Base-by-base conservation (phyloP, 2,888 invertebrate genomes). In the Ophion obscuratus region DNA sequence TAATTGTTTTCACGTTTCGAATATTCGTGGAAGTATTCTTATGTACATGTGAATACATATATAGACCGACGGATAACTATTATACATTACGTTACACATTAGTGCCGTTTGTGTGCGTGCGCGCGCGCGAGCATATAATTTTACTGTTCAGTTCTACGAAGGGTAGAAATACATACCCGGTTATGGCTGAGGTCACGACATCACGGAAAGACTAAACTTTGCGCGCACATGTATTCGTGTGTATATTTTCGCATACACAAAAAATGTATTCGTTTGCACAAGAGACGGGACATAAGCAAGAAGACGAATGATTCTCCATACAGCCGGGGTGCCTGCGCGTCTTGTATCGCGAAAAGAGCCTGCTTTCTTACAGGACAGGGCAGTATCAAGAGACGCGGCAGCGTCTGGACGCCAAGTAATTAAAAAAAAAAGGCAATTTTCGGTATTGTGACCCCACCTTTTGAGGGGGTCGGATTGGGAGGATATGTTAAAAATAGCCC, bases 161-260 rank as follows among this genome's bases (percentile, higher is more conserved):
- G 67, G 57, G 66, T 31, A 66, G 59, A 67, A 57, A 73, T 53
- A 61, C 78, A 66, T 36, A 4, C 44, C 9, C 17, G 40, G 47
- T 14, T 66, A 59, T 66, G 40, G 31, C 36, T 73, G 83, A 77
- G 83, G 79, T 83, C 83, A 79, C 74, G 53, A 36, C 66, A 75
- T 74, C 74, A 64, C 74, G 79, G 62, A 57, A 70, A 31, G 40
- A 53, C 36, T 73, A 71, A 79, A 83, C 79, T 79, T 79, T 78
- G 68, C 74, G 57, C 70, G 74, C 78, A 78, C 66, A 57, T 70
- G 61, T 62, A 6, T 53, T 24, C 53, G 9, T 73, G 27, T 20
- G 20, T n/a, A 17, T 70, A 36, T 70, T n/a, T 9, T 20, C 36
- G 53, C 24, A 70, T 24, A 53, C 61, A 82, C 62, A 70, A 53